phyloP scores from a whole-genome alignment of 2,797 vertebrate genomes.

The Pachyuromys duprasi region DNA sequence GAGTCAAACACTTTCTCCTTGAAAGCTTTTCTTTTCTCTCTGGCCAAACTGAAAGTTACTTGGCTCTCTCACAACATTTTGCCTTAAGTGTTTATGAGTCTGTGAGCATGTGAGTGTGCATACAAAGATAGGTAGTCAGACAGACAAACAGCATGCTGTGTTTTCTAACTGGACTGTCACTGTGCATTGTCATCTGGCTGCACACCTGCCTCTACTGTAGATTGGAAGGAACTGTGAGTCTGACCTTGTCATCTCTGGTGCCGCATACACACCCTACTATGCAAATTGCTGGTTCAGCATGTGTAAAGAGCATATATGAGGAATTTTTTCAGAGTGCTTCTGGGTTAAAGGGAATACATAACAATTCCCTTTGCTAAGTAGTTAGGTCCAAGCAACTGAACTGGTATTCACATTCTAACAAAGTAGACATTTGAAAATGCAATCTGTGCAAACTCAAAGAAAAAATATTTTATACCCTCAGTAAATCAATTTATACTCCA shows the following conservation, averaged over 20 bases:
- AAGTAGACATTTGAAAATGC: slow-evolving; percentile 11
- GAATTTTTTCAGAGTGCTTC: background rate
- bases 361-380: slow-evolving; percentile 25
- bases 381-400: background rate
- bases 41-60: background rate
- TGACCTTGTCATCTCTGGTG: background rate
- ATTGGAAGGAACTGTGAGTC: background rate
- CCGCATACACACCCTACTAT: background rate
- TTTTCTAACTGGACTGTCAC: background rate
- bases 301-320: background rate
- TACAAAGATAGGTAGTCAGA: background rate
- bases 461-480: slow-evolving; percentile 13
- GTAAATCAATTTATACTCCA: slow-evolving; percentile 36
- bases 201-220: background rate
- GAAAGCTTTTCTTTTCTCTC: background rate
- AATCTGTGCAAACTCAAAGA: background rate
- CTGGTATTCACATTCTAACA: background rate
- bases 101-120: background rate
- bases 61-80: background rate
- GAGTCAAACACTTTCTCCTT: slow-evolving; percentile 22
- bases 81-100: background rate
- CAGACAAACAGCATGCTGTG: background rate
- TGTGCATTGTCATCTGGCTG: background rate
- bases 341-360: background rate
- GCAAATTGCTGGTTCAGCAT: slow-evolving; percentile 10